Percentiles rank a stretch among this genome's conserved stretches.
Conservation (phyloP, 2,888 invertebrate species). For the Isoperla grammatica region DNA sequence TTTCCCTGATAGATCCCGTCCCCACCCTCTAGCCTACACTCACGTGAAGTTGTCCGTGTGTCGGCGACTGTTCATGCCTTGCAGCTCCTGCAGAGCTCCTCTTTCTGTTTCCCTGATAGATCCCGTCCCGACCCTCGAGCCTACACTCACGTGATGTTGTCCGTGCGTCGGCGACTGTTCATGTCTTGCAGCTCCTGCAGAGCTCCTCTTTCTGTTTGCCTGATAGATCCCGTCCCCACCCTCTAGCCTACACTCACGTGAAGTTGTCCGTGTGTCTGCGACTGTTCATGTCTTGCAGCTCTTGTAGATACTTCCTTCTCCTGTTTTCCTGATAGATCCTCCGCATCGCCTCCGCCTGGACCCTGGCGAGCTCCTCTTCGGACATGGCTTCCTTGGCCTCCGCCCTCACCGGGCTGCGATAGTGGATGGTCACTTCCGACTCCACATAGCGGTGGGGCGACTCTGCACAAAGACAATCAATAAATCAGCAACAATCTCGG, state of each 20-base stretch:
- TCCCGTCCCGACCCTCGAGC: conserved; percentile 86
- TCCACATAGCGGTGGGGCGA: conserved; percentile 85
- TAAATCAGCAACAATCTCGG: no score
- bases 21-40: conserved; percentile 93
- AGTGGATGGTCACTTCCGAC: conserved; percentile 91
- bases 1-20: conserved; percentile 84
- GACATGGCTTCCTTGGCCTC: conserved; percentile 74
- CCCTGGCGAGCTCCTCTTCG: conserved; percentile 80
- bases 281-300: conserved; percentile 89
- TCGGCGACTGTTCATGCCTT: conserved; percentile 88
- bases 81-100: conserved; percentile 88
- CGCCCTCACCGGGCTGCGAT: conserved; percentile 80
- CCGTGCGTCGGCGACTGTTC: conserved; percentile 88
- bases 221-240: conserved; percentile 88
- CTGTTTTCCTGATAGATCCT: conserved; percentile 84
- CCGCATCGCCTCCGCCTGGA: conserved; percentile 88
- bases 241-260: conserved; percentile 76
- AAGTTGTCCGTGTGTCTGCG: conserved; percentile 92
- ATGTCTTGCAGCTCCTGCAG: conserved; percentile 90
- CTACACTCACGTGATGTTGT: conserved; percentile 92
- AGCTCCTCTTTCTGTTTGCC: conserved; percentile 84
- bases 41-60: conserved; percentile 94
- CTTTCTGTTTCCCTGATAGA: conserved; percentile 83
- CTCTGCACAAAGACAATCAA: conserved; percentile 49
- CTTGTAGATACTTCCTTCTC: conserved; percentile 86